Base-by-base conservation (phyloP, 2,888 invertebrate genomes). In the Ecdyonurus torrentis region DNA sequence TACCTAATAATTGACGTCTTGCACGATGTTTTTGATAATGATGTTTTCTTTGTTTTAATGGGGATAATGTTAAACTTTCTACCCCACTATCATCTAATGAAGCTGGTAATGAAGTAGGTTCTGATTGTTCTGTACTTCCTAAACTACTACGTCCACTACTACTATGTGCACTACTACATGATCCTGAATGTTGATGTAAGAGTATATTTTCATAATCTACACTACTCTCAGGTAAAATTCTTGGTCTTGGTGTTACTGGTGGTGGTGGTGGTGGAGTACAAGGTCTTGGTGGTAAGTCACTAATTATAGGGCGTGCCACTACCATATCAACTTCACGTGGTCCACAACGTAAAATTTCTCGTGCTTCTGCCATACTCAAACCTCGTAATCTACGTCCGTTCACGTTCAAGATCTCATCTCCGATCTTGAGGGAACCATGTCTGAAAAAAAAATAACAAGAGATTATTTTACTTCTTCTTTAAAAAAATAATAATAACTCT, bases 361-460 rank as follows among this genome's bases (percentile, higher is more conserved):
- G 79, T 58, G 84, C 84, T 73, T 83, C 83, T 1, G 80, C 73
- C 82, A 83, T 83, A 25, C 79, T 81, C 20, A 87, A 74, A 60
- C 85, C 84, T 2, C 83, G 79, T 60, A 89, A 76, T 67, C 84
- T 77, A 65, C 81, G 79, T 15, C 87, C 87, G 70, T 87, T 87
- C 2, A 87, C 85, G 67, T 85, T 85, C 24, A 87, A 77, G 24
- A 88, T 79, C 71, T 87, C 85, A 71, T 88, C 87, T 18, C 86
- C 86, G 37, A 85, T 79, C 63, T 79, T 78, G 63, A 88, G 73
- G 1, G 82, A 79, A 1, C 85, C 84, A 69, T 86, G 84, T 68
- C 83, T 82, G 74, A 63, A 75, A 77, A 69, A 62, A 61, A 59
- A 67, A 52, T 24, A 61, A 64, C 23, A 61, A 23, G 3, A 23